These are phyloP conservation scores for Hetaerina titia DNA, from an alignment of 2,888 invertebrate genomes.

Conservation along the genomic window DNA sequence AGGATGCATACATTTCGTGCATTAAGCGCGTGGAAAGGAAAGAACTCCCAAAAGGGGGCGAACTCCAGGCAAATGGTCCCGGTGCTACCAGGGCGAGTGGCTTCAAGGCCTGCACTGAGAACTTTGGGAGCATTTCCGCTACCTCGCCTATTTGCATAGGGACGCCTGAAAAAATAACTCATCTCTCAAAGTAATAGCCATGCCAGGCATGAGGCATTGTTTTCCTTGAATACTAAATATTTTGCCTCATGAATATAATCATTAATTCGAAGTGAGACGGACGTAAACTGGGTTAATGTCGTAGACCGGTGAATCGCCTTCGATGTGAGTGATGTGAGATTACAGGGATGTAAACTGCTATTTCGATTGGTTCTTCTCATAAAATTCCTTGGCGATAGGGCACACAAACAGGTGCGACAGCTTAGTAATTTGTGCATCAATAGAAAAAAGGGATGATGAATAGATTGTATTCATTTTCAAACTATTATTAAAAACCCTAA, in stretches of 20 bases:
- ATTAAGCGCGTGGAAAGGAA: neutral
- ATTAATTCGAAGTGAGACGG: neutral
- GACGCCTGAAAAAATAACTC: neutral
- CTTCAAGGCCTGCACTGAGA: neutral
- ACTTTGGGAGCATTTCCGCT: neutral
- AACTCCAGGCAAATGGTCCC: neutral
- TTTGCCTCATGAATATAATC: neutral
- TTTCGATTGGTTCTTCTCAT: too few relatives aligned
- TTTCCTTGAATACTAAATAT: neutral
- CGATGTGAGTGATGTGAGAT: too few relatives aligned
- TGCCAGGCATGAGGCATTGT: neutral
- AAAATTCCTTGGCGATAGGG: too few relatives aligned
- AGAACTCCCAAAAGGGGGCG: neutral
- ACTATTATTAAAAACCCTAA: too few relatives aligned
- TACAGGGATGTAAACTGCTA: too few relatives aligned
- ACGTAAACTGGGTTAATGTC: neutral
- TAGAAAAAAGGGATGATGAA: too few relatives aligned
- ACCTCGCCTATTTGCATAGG: neutral
- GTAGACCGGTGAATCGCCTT: too few relatives aligned
- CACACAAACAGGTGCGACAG: too few relatives aligned
- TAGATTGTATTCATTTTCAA: too few relatives aligned
- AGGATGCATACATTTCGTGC: conserved; percentile 2
- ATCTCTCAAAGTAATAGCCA: neutral
- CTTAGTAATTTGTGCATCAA: too few relatives aligned
- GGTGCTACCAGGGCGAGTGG: neutral